Percentiles rank a stretch among this genome's conserved stretches.
Evolutionary conservation across 2,797 vertebrate genomes (phyloP).

Genomic region (Fringilla coelebs): DNA sequence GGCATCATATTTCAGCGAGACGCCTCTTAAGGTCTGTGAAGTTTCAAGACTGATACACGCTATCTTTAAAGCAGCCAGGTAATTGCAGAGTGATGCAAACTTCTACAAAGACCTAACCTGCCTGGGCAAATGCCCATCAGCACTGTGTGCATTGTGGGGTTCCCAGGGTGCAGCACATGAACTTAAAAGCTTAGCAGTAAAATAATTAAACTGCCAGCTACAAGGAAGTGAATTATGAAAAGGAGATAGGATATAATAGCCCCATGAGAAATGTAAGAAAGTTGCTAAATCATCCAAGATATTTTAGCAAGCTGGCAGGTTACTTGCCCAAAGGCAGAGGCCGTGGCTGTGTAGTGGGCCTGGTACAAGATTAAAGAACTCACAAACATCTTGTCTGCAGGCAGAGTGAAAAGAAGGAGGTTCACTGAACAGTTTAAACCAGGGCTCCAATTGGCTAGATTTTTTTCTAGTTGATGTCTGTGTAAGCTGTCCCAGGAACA

Average conservation of each 20-base stretch:
- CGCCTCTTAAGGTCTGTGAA: not conserved
- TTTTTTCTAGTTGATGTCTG: not conserved
- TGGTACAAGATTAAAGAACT: not conserved
- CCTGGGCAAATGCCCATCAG: not conserved
- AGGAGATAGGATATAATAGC: slow-evolving; percentile 17
- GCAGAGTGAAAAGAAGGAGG: not conserved
- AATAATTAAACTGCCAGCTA: slow-evolving; percentile 34
- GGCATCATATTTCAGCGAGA: not conserved
- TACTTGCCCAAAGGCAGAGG: slow-evolving; percentile 12
- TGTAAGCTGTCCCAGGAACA: not conserved
- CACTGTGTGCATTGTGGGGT: not conserved
- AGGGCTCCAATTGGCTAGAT: not conserved
- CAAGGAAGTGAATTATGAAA: slow-evolving; percentile 4
- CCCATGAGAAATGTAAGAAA: not conserved
- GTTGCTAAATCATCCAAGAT: slow-evolving; percentile 21
- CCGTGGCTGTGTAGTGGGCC: not conserved
- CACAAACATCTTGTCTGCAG: not conserved
- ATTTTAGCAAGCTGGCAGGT: slow-evolving; percentile 6
- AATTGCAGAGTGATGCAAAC: slow-evolving; percentile 7
- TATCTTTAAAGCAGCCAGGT: slow-evolving; percentile 27
- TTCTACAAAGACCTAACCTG: not conserved
- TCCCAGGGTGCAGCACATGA: not conserved
- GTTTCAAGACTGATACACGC: not conserved
- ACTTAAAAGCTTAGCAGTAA: slow-evolving; percentile 19
- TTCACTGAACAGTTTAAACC: not conserved